Base-by-base conservation (phyloP, 2,888 invertebrate species). In the Baccha elongata region DNA sequence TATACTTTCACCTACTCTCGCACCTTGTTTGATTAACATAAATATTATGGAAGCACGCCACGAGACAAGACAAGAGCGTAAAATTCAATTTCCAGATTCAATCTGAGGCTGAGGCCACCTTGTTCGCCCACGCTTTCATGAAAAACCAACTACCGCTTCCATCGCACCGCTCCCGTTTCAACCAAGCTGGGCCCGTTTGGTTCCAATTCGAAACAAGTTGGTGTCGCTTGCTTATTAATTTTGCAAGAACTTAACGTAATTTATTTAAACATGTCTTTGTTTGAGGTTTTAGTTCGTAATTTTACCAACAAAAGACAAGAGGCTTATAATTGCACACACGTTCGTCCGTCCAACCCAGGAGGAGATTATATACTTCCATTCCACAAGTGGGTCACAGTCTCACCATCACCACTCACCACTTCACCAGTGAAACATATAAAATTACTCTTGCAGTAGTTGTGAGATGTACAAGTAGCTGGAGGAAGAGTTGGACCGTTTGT, bases 1-100 rank as follows among this genome's bases (percentile, higher is more conserved):
- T n/a, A n/a, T 67, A 78, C 83, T 83, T 83, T 78, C 83, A 72
- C 76, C 81, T 76, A 60, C 52, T 72, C 69, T 52, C 55, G 67
- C 72, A 64, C 60, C 72, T 78, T 53, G 29, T 55, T 50, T 35
- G 81, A 72, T 76, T 73, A 73, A 46, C 83, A 78, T 72, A 73
- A 44, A 72, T 68, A 80, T 62, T 67, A 62, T 68, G 48, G 67
- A 81, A 76, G 75, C 71, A 48, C 46, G 50, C 65, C 48, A 42
- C 50, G 23, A 60, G 42, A 60, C 64, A 64, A 48, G 37, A 23
- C 75, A 58, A 64, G 64, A 53, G 40, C 58, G 67, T 72, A 67
- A 65, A 68, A 75, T 74, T 69, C 58, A 64, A 64, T 64, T 80
- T 64, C 48, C 42, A 58, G 73, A 68, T 80, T 55, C 50, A 64